Base-by-base conservation (phyloP, 2,888 invertebrate genomes). In the Limnephilus lunatus region DNA sequence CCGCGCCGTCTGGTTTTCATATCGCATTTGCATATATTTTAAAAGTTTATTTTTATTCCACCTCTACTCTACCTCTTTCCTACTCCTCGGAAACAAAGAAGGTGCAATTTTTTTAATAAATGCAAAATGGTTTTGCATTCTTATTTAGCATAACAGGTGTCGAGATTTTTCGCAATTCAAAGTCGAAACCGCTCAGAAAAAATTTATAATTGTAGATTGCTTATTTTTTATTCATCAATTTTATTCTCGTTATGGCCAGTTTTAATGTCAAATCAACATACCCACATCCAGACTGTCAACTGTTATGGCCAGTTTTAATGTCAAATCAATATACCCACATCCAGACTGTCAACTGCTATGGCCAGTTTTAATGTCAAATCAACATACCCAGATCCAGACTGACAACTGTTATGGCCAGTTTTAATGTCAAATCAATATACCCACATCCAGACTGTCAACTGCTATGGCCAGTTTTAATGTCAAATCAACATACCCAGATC, bases 21-120 rank as follows among this genome's bases (percentile, higher is more conserved):
- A 91, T 90, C 89, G 90, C 91, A 92, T 92, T 92, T 92, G 92
- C 92, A 92, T 92, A 91, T 92, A 91, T 91, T 92, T 91, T 90
- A 86, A 91, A 89, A 85, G 80, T 9, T 25, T 91, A 48, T 82
- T 91, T 85, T 89, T 89, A 53, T 87, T 88, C 53, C 87, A 85
- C 44, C 85, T 85, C 48, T 31, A 91, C 30, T 87, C n/a, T n/a
- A 68, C 68, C 68, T 68, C 25, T 25, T 25, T 68, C 7, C 68
- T 68, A 32, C 53, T 86, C 86, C 86, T 39, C 39, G n/a, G 39
- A 86, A 44, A 86, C 86, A 86, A 86, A 44, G 86, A 44, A 86
- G 86, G 86, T 86, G 44, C 86, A 86, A 83, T 86, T 86, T 86
- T 86, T 86, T 32, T 86, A 86, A 86, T 86, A 86, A 86, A 86